Evolutionary conservation across 2,797 vertebrate genomes (phyloP).

Genomic region (Mus spretus): DNA sequence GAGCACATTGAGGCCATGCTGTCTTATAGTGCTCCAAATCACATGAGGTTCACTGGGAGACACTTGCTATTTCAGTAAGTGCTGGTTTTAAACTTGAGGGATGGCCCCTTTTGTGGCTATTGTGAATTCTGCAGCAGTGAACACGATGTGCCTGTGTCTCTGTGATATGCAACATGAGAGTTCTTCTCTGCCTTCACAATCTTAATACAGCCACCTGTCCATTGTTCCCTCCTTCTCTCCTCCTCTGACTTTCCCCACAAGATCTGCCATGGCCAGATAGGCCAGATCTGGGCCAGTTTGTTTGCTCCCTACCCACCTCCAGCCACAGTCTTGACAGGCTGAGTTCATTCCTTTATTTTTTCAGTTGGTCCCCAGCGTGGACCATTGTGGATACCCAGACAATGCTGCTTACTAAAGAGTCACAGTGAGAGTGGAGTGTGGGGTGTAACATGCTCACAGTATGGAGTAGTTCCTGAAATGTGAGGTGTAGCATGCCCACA

Average conservation of each 20-base stretch:
- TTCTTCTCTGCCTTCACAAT: too few species aligned
- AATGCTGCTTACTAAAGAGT: too few species aligned
- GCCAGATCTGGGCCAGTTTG: background rate
- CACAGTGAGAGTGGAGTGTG: background rate
- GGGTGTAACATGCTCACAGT: background rate
- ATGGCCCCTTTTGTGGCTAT: background rate
- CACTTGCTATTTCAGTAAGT: background rate
- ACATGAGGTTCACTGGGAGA: background rate
- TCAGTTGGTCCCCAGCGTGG: too few species aligned
- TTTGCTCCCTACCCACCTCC: background rate
- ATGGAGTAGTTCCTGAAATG: background rate
- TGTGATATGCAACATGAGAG: background rate
- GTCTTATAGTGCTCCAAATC: background rate
- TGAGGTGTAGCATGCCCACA: too few species aligned
- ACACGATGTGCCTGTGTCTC: background rate
- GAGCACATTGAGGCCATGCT: background rate
- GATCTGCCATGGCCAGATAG: background rate
- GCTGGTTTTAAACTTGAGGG: background rate
- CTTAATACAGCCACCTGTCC: accelerated
- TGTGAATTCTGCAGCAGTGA: background rate
- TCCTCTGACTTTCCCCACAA: background rate
- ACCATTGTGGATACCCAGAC: background rate
- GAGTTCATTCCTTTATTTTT: background rate
- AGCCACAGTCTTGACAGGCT: background rate
- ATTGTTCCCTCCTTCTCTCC: background rate